Conservation (phyloP, 2,113 vertebrate species). For the Halichoeres trimaculatus region DNA sequence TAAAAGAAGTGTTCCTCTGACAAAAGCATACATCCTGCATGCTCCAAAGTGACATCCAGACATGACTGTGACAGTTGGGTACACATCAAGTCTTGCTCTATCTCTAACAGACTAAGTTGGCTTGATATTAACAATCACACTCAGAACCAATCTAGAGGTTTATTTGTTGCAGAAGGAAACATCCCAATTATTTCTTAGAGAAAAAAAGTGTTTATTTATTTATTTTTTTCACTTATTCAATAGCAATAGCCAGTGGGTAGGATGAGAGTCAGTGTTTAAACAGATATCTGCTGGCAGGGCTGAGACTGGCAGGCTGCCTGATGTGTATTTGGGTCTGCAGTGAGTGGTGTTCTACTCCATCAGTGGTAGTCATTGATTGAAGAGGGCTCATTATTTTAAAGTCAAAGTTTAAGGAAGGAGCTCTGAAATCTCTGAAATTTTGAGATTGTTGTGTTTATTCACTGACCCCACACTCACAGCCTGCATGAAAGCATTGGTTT, state of each 20-base stretch:
- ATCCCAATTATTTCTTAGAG: no score
- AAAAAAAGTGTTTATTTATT: no score
- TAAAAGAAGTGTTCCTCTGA: slow-evolving; percentile 73
- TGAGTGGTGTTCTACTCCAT: slow-evolving; percentile 47
- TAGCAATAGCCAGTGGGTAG: slow-evolving; percentile 75
- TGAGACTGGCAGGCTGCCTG: slow-evolving; percentile 69
- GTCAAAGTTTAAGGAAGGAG: slow-evolving; percentile 67
- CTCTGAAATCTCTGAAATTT: slow-evolving; percentile 60
- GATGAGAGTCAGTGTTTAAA: slow-evolving; percentile 79
- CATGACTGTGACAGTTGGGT: slow-evolving; percentile 10
- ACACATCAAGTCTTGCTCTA: slow-evolving; percentile 26
- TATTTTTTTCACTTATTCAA: no score
- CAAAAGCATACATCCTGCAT: slow-evolving; percentile 45
- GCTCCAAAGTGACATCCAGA: slow-evolving; percentile 65
- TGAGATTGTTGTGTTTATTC: slow-evolving; percentile 51
- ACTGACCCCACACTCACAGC: slow-evolving; percentile 28
- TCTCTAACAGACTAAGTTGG: slow-evolving; percentile 69
- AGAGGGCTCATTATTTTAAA: slow-evolving; percentile 73
- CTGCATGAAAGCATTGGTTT: slow-evolving; percentile 46
- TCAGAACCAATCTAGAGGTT: slow-evolving; percentile 73
- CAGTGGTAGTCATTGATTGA: slow-evolving; percentile 71
- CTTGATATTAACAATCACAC: slow-evolving; percentile 59
- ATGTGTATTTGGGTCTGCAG: slow-evolving; percentile 61
- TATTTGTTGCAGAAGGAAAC: slow-evolving; percentile 66
- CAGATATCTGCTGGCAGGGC: slow-evolving; percentile 75